Evolutionary conservation across 1,140 invertebrate genomes (phyloP), one percentile per base, ranked within the genome.

Genomic region (Drosophila busckii): DNA sequence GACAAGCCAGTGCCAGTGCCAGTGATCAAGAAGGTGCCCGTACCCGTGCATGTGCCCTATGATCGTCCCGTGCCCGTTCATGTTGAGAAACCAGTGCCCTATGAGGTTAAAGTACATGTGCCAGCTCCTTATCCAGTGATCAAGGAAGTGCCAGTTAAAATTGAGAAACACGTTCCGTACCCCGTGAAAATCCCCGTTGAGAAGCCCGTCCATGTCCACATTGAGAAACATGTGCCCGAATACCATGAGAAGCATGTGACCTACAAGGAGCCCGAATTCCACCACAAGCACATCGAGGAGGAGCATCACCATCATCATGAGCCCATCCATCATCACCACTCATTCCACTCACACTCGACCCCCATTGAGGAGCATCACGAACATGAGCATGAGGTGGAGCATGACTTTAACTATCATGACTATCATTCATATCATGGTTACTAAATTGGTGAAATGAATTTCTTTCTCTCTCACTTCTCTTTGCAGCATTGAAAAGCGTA

Each of bases 31-130:
- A 88, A 87, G 52, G 61, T 89, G 4, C 89, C 89, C n/a, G 88
- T 89, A 23, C 89, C 88, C 2, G 88, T 89, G 5, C 88, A 91
- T 86, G 89, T 92, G 7, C 80, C 84, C 17, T 61, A 89, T 90
- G 91, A 92, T 55, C 89, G 90, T 49, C 91, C 91, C 32, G 89
- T 92, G 34, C 91, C 90, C 42, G 89, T 90, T 2, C 90, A 88
- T 44, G 89, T 90, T 10, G 90, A 90, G 20, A 90, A 90, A 50
- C 89, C 89, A 28, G 90, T 91, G 60, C 90, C 90, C 7, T 89
- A 89, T 54, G 88, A 85, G 52, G 90, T 91, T 4, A 91, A 91
- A 65, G 87, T 91, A 2, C 90, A 87, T 54, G 89, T 90, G 20
- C 90, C 90, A 52, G 88, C 88, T 3, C 90, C 90, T 3, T 91